Evolutionary conservation across 2,113 vertebrate species (phyloP).

Genomic region (Glaucidium brasilianum): DNA sequence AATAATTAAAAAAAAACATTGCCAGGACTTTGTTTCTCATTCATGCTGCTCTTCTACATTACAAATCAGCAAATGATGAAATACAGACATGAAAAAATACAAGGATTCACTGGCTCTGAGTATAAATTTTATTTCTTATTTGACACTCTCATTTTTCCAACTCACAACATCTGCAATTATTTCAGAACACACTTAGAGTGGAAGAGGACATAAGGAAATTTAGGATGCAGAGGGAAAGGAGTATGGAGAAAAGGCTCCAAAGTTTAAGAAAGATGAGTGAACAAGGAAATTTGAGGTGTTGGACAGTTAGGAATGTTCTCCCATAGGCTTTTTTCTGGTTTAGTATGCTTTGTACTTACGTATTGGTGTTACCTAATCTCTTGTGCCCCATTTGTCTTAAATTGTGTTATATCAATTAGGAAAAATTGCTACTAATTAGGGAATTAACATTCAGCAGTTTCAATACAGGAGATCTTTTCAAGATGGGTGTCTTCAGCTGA

Average conservation of each 20-base stretch:
- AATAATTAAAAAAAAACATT: not conserved
- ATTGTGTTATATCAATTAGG: not conserved
- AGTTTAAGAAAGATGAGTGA: not conserved
- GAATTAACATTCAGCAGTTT: not conserved
- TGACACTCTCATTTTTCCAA: not conserved
- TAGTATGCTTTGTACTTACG: not conserved
- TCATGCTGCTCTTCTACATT: not conserved
- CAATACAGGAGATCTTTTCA: not conserved
- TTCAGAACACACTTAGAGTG: not conserved
- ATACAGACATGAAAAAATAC: not conserved
- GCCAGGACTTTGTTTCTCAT: constrained; percentile 1
- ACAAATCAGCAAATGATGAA: not conserved
- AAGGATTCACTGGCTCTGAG: not conserved
- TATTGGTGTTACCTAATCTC: not conserved
- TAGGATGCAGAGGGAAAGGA: not conserved
- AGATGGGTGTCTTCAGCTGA: not conserved
- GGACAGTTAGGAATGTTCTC: not conserved
- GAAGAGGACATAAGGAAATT: not conserved
- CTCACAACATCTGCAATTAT: not conserved
- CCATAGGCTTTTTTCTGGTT: not conserved
- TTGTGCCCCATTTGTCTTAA: not conserved
- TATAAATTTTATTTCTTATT: not conserved
- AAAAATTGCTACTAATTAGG: not conserved
- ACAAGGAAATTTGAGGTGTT: not conserved
- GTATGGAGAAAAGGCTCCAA: not conserved